Evolutionary conservation across 2,113 vertebrate genomes (phyloP).

Genomic region (Lampris incognitus): DNA sequence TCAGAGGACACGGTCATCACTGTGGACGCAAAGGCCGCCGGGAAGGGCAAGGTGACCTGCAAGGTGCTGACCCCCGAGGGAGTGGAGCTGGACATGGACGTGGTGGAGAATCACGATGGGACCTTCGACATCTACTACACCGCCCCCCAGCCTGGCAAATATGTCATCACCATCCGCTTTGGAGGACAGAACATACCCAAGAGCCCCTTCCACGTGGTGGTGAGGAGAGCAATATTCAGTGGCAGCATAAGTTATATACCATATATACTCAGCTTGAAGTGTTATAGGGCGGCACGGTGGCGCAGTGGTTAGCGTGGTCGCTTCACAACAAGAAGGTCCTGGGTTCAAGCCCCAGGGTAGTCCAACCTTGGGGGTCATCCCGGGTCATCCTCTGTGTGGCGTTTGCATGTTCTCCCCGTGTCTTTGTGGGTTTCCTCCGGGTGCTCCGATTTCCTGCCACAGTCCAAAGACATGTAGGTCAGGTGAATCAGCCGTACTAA

Average conservation of each 20-base stretch:
- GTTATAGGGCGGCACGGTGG: no score
- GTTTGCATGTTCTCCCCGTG: no score
- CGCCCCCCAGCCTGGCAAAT: constrained; percentile 91
- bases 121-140: constrained; percentile 97
- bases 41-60: constrained; percentile 93
- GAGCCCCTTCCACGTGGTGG: constrained; percentile 92
- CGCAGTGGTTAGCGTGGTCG: no score
- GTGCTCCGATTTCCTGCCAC: no score
- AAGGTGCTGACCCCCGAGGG: constrained; percentile 90
- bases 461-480: no score
- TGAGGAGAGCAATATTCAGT: constrained; percentile 67
- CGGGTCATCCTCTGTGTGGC: no score
- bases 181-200: constrained; percentile 93
- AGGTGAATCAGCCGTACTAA: no score
- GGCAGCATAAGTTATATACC: not conserved
- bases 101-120: constrained; percentile 87
- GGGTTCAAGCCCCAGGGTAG: no score
- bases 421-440: no score
- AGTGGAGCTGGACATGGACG: constrained; percentile 89
- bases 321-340: no score
- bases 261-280: not conserved
- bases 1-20: constrained; percentile 88
- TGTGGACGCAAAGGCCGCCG: constrained; percentile 89
- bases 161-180: constrained; percentile 92
- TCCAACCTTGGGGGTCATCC: no score